Base-by-base conservation (phyloP, 2,113 vertebrate species). In the Gallinago jamesoni region DNA sequence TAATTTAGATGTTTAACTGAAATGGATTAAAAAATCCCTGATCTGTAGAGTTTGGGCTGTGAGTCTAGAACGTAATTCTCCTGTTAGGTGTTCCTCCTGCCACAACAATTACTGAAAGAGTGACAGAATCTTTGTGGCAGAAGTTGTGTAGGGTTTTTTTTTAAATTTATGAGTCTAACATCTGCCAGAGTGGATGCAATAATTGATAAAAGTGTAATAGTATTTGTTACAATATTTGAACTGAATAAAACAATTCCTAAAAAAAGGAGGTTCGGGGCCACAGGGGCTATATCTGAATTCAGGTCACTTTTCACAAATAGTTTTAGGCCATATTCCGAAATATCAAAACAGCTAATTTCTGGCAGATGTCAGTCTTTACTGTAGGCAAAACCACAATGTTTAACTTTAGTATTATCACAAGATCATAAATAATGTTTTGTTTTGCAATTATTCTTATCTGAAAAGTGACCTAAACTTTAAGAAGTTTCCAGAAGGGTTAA, bases 81-180 rank as follows among this genome's bases (percentile, higher is more conserved):
- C 1, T 72, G 17, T 39, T 60, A 69, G 30, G 11, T 76, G 22
- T 55, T 89, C 31, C 14, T 84, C 19, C 39, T 76, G 64, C 27
- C 35, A 21, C 48, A 57, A 24, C 52, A 70, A 35, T 64, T 67
- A 53, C 52, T 53, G 33, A 74, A 60, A 78, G 31, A 75, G 20
- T 64, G 35, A 12, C 82, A 91, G 39, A 78, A 45, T 69, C 52
- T 69, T 47, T 72, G 39, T 60, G 69, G 37, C 30, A 33, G 31
- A n/a, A 67, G 9, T 66, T 66, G 30, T 63, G 53, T 48, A 27
- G 17, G 17, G 0, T 0, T 17, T n/a, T 55, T 41, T 3, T 52
- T 53, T 6, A 35, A n/a, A n/a, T 70, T 63, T 64, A 7, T 30
- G 27, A 18, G 3, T 63, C 41, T 62, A 52, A 39, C 23, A 41